These are phyloP conservation scores for Crossocerus cetratus DNA, from an alignment of 2,888 invertebrate species.

Conservation along the genomic window DNA sequence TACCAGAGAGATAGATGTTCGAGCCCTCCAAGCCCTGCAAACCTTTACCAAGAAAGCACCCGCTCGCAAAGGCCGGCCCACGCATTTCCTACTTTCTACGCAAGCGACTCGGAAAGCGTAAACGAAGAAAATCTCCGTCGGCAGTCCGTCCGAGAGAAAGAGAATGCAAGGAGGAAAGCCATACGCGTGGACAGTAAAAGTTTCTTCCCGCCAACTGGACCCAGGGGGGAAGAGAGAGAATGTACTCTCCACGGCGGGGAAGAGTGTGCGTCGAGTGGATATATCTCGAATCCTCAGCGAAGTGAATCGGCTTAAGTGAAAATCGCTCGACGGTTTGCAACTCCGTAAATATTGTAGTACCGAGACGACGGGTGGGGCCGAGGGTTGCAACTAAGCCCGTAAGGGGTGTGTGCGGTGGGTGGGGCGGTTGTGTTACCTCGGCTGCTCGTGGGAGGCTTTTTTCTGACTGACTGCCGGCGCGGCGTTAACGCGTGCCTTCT, in stretches of 20 bases:
- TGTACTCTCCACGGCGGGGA: constrained; percentile 34
- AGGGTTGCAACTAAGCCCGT: constrained; percentile 22
- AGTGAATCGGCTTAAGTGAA: constrained; percentile 53
- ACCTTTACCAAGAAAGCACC: too few relatives aligned
- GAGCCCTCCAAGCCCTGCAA: too few relatives aligned
- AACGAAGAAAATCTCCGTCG: constrained; percentile 3
- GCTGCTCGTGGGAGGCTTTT: constrained; percentile 6
- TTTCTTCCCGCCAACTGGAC: constrained; percentile 11
- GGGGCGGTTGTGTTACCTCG: constrained; percentile 1
- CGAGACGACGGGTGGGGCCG: constrained; percentile 56
- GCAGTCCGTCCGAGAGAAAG: not conserved
- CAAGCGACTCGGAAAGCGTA: too few relatives aligned
- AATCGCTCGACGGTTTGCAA: constrained; percentile 59
- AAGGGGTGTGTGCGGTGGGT: constrained; percentile 28
- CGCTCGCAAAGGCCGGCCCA: too few relatives aligned
- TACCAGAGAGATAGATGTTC: too few relatives aligned
- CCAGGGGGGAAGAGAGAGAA: not conserved
- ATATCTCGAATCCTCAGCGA: constrained; percentile 52
- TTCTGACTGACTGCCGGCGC: constrained; percentile 40
- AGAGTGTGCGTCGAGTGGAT: constrained; percentile 41
- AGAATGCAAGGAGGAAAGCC: not conserved
- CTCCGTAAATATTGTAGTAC: constrained; percentile 68
- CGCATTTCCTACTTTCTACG: too few relatives aligned
- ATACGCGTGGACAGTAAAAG: constrained; percentile 16
- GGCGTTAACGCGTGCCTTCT: constrained; percentile 64